Percentiles rank a stretch among this genome's conserved stretches.
Conservation (phyloP, 2,888 invertebrate species). For the Tipula lateralis region DNA sequence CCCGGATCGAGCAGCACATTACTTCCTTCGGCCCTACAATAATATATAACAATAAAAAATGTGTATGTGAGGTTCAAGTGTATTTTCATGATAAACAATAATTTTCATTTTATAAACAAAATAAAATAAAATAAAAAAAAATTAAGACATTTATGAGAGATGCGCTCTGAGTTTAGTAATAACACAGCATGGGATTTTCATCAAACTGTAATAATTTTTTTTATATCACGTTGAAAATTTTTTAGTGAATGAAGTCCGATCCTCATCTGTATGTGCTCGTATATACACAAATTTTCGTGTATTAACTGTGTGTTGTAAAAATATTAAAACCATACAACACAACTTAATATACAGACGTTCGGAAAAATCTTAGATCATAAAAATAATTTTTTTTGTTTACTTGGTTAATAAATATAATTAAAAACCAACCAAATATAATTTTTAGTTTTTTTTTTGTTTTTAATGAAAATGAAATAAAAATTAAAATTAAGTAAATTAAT, state of each 20-base stretch:
- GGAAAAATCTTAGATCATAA: conserved; percentile 7
- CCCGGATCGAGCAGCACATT: conserved; percentile 85
- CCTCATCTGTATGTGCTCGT: not conserved
- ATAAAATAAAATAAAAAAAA: not conserved
- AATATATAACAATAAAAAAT: not conserved
- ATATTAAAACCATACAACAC: not conserved
- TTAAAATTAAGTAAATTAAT: conserved; percentile 15
- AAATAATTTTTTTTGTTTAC: conserved; percentile 12
- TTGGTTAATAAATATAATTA: conserved; percentile 11
- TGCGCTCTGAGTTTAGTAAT: not conserved
- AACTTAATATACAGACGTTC: not conserved
- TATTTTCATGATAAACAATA: conserved; percentile 15
- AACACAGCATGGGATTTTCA: conserved; percentile 25
- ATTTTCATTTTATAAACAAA: not conserved
- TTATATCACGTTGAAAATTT: not conserved
- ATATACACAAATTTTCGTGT: not conserved
- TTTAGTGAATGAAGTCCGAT: not conserved
- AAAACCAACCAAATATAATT: not conserved
- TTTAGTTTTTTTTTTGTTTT: not conserved
- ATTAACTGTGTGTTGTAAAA: not conserved
- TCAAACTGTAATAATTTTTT: not conserved
- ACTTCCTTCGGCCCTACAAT: conserved; percentile 70
- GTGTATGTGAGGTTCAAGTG: not conserved
- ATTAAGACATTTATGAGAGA: conserved; percentile 28
- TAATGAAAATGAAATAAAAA: conserved; percentile 1